Percentiles rank a stretch among this genome's conserved stretches.
Evolutionary conservation across 2,113 vertebrate genomes (phyloP).

Genomic region (Aleadryas rufinucha): DNA sequence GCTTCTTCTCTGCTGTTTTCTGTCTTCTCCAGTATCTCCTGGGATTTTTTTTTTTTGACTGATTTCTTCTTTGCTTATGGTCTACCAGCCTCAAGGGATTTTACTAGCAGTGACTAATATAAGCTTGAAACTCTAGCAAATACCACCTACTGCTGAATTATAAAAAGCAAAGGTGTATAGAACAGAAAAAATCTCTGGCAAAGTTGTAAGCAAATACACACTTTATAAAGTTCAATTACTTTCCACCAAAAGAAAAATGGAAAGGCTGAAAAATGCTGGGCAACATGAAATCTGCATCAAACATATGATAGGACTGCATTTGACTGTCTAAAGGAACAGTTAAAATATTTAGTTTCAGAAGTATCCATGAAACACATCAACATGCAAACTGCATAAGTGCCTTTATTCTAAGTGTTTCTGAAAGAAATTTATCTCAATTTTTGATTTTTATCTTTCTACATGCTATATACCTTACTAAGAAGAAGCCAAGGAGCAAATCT

Average conservation of each 20-base stretch:
- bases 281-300: background rate
- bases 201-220: background rate
- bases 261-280: background rate
- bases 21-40: background rate
- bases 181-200: constrained; percentile 10
- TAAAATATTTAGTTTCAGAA: background rate
- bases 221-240: background rate
- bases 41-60: background rate
- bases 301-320: background rate
- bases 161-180: constrained; percentile 45
- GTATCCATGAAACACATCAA: background rate
- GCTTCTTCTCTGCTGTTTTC: background rate
- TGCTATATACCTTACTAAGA: background rate
- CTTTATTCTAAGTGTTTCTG: background rate
- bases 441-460: background rate
- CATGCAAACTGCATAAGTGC: background rate
- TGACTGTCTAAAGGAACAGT: background rate
- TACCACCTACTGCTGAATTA: constrained; percentile 41
- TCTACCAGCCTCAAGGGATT: background rate
- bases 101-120: background rate
- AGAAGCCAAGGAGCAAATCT: background rate
- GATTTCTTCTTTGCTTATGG: background rate
- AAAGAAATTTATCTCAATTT: background rate
- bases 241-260: background rate
- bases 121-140: constrained; percentile 29